phyloP scores from a whole-genome alignment of 2,797 vertebrate species.

The Hapalemur alaotrensis region DNA sequence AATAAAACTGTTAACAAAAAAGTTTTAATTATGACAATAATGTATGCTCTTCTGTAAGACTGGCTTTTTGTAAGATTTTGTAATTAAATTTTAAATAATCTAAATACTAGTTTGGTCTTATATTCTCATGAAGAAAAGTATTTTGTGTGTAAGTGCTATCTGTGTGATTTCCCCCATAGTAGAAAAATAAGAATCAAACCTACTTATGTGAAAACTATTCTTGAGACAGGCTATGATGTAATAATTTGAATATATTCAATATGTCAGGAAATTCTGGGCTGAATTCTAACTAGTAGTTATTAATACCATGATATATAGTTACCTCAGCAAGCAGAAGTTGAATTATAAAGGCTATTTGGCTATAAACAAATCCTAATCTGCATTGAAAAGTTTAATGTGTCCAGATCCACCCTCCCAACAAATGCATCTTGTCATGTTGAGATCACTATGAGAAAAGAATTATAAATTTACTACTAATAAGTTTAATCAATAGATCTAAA shows the following conservation, averaged over 20 bases:
- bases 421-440: background rate
- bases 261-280: background rate
- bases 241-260: constrained; percentile 7
- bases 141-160: background rate
- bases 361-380: background rate
- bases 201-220: background rate
- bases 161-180: background rate
- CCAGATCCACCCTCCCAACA: background rate
- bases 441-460: background rate
- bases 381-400: background rate
- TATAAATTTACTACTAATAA: background rate
- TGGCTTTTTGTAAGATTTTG: background rate
- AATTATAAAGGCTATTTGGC: background rate
- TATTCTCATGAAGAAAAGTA: background rate
- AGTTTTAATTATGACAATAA: background rate
- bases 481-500: background rate
- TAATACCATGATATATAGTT: constrained; percentile 31
- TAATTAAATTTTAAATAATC: background rate
- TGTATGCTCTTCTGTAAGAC: background rate
- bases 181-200: background rate
- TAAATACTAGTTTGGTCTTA: background rate
- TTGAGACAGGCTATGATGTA: background rate
- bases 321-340: background rate
- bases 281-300: constrained; percentile 15
- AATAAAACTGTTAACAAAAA: background rate